Conservation (phyloP, 2,113 vertebrate species). For the Hyperopisus bebe region DNA sequence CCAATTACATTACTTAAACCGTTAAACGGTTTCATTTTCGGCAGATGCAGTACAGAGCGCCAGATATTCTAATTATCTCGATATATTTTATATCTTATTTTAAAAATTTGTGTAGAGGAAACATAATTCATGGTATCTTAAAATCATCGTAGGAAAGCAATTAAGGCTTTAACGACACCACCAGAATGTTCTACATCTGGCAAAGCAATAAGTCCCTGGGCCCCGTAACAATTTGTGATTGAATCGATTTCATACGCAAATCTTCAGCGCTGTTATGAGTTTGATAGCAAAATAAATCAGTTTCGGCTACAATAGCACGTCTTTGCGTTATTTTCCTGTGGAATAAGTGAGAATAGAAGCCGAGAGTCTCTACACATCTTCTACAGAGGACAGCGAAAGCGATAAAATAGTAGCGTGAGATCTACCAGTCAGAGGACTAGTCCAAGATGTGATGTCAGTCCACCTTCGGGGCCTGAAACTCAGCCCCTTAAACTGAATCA, state of each 20-base stretch:
- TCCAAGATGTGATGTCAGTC: not conserved
- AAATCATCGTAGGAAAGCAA: not conserved
- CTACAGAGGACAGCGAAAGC: not conserved
- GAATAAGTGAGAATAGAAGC: not conserved
- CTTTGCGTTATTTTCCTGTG: not conserved
- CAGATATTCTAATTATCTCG: not conserved
- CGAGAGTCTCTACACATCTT: not conserved
- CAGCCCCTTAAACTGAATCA: not conserved
- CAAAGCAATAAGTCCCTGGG: not conserved
- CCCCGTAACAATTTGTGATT: not conserved
- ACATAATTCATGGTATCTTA: not conserved
- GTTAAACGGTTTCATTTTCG: not conserved
- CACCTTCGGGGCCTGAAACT: not conserved
- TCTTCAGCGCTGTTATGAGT: not conserved
- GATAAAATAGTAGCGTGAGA: not conserved
- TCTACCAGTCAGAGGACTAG: not conserved
- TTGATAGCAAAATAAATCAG: not conserved
- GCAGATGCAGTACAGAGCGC: not conserved
- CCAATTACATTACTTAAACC: not conserved
- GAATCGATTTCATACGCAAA: not conserved
- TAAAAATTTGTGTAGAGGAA: not conserved
- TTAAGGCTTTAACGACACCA: not conserved
- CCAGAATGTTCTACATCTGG: not conserved
- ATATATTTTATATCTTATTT: not conserved
- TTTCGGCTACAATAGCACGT: not conserved